A percentile compares a stretch with the other conserved stretches of the same genome.
These are phyloP conservation scores for Archips xylosteana DNA, from an alignment of 2,888 invertebrate species.

Conservation along the genomic window DNA sequence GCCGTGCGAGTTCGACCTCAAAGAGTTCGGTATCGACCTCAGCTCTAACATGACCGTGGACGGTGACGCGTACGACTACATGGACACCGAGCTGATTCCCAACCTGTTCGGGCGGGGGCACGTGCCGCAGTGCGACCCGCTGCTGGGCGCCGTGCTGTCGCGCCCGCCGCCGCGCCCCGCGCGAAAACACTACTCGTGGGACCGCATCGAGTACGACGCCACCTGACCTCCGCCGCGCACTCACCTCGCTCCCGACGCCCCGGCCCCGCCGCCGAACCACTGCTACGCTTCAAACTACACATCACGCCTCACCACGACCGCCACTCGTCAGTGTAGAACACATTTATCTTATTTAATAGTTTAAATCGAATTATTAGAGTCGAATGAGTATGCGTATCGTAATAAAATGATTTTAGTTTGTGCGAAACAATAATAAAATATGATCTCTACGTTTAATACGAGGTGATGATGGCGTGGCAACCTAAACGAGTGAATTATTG, in stretches of 20 bases:
- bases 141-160: constrained; percentile 88
- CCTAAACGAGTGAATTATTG: constrained; percentile 9
- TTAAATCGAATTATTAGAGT: constrained; percentile 10
- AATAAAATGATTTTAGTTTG: constrained; percentile 4
- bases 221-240: constrained; percentile 69
- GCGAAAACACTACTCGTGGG: constrained; percentile 90
- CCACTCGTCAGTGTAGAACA: neutral
- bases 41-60: constrained; percentile 84
- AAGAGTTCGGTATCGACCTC: constrained; percentile 88
- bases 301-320: neutral
- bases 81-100: constrained; percentile 77
- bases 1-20: constrained; percentile 81
- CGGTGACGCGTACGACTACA: constrained; percentile 81
- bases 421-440: constrained; percentile 10
- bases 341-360: constrained; percentile 19
- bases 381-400: neutral
- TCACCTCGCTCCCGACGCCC: constrained; percentile 40
- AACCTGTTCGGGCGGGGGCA: constrained; percentile 80
- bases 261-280: neutral
- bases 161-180: constrained; percentile 87
- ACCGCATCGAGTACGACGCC: constrained; percentile 91
- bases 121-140: constrained; percentile 88
- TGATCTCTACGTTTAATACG: constrained; percentile 18
- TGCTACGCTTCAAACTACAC: neutral
- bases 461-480: constrained; percentile 14